Conservation (phyloP, 2,797 vertebrate species). For the Mus spretus region DNA sequence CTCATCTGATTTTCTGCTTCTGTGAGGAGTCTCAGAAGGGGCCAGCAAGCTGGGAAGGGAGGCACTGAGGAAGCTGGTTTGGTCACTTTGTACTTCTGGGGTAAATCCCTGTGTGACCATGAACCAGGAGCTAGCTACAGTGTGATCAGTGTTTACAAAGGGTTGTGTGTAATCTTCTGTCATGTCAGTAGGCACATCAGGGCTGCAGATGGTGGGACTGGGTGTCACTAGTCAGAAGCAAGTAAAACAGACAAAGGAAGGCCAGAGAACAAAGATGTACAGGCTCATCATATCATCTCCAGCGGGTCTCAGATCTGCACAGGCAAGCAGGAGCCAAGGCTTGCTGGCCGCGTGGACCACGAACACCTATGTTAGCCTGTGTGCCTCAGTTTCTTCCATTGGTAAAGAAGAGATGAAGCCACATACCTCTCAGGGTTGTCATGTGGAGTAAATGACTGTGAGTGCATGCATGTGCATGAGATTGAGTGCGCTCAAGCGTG, state of each 20-base stretch:
- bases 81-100: neutral
- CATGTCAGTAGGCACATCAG: neutral
- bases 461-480: too few relatives aligned
- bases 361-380: neutral
- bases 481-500: too few relatives aligned
- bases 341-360: neutral
- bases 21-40: neutral
- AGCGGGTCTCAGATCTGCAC: neutral
- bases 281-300: neutral
- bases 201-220: neutral
- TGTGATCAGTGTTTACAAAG: neutral
- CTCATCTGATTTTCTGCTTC: neutral
- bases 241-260: neutral
- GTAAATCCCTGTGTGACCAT: neutral
- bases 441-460: neutral
- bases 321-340: neutral
- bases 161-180: neutral
- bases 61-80: neutral
- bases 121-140: neutral
- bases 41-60: neutral
- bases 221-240: neutral
- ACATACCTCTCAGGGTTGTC: neutral
- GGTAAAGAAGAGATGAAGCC: neutral
- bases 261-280: neutral
- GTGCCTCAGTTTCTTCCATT: slow-evolving; percentile 24